Conservation (phyloP, 2,113 vertebrate genomes). For the Lathamus discolor region DNA sequence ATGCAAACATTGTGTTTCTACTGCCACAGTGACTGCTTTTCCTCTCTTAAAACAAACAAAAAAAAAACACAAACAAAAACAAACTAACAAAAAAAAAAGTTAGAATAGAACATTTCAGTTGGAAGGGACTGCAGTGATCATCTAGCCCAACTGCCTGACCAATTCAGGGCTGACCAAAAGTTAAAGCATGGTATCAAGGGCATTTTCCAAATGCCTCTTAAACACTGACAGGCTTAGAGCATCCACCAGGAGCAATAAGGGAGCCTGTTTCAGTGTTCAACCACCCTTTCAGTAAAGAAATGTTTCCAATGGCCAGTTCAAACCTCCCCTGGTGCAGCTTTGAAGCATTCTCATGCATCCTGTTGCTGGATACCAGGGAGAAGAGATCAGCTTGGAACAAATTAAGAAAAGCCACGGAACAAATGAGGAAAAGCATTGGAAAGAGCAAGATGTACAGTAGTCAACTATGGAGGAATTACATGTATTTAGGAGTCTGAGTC, state of each 20-base stretch:
- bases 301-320: neutral
- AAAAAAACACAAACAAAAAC: too few relatives aligned
- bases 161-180: neutral
- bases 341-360: accelerated
- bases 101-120: neutral
- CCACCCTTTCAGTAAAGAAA: neutral
- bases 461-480: neutral
- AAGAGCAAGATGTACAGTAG: neutral
- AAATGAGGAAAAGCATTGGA: neutral
- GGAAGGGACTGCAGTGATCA: neutral
- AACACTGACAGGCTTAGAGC: neutral
- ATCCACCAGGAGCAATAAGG: neutral
- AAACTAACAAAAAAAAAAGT: neutral
- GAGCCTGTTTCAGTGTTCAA: neutral
- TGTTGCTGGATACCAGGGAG: neutral
- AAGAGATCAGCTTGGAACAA: neutral
- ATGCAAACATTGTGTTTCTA: neutral
- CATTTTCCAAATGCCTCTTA: neutral
- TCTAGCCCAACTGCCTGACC: neutral
- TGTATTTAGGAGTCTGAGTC: neutral
- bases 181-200: neutral
- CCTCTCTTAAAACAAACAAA: neutral
- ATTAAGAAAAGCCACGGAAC: neutral
- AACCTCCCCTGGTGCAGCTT: neutral
- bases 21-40: neutral